Evolutionary conservation across 2,113 vertebrate genomes (phyloP), one percentile per base, ranked within the genome.

Genomic region (Hyla sarda): DNA sequence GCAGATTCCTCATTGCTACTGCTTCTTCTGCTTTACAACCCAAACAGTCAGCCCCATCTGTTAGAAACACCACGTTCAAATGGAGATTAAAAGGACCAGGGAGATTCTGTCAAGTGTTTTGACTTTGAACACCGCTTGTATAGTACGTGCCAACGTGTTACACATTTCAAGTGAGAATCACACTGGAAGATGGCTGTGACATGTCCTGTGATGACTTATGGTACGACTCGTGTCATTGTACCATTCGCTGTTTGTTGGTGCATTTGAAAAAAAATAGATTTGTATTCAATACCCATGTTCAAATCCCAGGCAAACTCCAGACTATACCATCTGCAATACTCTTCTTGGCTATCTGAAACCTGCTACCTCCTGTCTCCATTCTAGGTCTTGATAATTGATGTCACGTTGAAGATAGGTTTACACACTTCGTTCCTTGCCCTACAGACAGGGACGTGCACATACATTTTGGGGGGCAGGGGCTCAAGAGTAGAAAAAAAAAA

Each of bases 41-140:
- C 82, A 83, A 52, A 88, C 88, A 84, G 87, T 87, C 45, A 48
- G 78, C 85, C 92, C n/a, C 90, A 89, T 87, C 93, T 88, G 91
- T 90, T 91, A 90, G n/a, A 88, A 90, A 88, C 75, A 88, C 47
- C 80, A 41, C 71, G 56, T 72, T 62, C 73, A 62, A n/a, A 52
- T 41, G 23, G 13, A 14, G 54, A 50, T 50, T 32, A 73, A 12
- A 78, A 85, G 21, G 60, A 37, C 21, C 14, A 41, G 30, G 37
- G 30, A 25, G 34, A 75, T 10, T 0, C 28, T 60, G 13, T 30
- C 9, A 67, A 85, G 48, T 37, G 32, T 50, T 65, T 52, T 37
- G 73, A 85, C 75, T 79, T 75, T 74, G 52, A 65, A 48, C 71
- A 9, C 41, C 48, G 79, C 19, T 25, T 32, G 1, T 41, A 75